Conservation (phyloP, 2,797 vertebrate species). For the Manis javanica region DNA sequence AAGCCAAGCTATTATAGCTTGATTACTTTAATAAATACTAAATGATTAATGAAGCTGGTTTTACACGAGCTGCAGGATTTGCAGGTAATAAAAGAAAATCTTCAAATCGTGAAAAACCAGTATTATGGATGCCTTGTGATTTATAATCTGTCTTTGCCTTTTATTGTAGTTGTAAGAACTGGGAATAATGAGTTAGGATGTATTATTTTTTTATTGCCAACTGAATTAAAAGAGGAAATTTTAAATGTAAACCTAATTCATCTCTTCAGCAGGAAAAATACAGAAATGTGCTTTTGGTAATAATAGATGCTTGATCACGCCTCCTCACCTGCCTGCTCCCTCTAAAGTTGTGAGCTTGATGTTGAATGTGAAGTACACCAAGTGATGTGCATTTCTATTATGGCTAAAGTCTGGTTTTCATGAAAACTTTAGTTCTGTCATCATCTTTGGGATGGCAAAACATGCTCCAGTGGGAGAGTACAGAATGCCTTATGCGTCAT, state of each 20-base stretch:
- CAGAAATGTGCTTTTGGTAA: not conserved
- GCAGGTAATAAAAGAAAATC: not conserved
- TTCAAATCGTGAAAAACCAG: not conserved
- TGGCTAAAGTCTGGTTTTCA: constrained; percentile 27
- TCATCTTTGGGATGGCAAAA: constrained; percentile 49
- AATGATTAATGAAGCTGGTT: not conserved
- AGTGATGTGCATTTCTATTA: not conserved
- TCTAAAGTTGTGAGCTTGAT: constrained; percentile 14
- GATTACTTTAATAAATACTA: constrained; percentile 34
- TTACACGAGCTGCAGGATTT: not conserved
- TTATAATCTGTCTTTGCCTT: not conserved
- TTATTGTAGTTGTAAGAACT: not conserved
- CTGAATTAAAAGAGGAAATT: not conserved
- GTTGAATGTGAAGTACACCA: not conserved
- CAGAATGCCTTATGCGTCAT: constrained; percentile 17
- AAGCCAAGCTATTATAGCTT: not conserved
- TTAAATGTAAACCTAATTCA: not conserved
- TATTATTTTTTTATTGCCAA: not conserved
- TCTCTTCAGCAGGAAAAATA: constrained; percentile 50
- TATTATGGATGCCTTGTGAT: not conserved
- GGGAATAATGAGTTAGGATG: not conserved
- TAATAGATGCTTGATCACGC: constrained; percentile 15
- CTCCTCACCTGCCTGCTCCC: not conserved
- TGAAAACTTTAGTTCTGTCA: constrained; percentile 16
- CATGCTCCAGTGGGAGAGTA: not conserved